phyloP scores from a whole-genome alignment of 2,888 invertebrate genomes.

The Elgonia sp. region DNA sequence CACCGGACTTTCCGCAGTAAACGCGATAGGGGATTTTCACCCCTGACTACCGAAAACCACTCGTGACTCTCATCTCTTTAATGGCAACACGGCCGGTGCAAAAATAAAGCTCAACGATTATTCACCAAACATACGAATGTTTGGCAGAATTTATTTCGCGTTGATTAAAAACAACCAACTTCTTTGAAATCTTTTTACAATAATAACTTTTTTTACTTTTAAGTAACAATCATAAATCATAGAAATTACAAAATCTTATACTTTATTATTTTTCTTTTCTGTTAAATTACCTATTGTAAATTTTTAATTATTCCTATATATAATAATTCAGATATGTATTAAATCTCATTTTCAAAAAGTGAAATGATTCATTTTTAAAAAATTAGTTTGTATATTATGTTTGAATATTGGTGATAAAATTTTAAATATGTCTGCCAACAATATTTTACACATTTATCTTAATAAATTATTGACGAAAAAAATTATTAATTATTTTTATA shows the following conservation, averaged over 20 bases:
- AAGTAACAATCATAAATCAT: background rate
- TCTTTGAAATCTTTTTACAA: slow-evolving; percentile 57
- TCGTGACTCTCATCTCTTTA: slow-evolving; percentile 79
- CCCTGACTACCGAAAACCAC: slow-evolving; percentile 72
- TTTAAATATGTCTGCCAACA: no score
- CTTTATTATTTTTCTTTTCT: slow-evolving; percentile 6
- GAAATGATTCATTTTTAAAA: no score
- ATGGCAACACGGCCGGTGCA: slow-evolving; percentile 74
- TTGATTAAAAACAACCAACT: slow-evolving; percentile 71
- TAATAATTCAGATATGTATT: no score
- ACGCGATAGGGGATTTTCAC: slow-evolving; percentile 71
- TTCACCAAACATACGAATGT: slow-evolving; percentile 71
- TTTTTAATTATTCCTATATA: no score
- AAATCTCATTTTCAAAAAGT: no score
- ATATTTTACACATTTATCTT: no score
- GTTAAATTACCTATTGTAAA: no score
- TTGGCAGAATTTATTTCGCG: slow-evolving; percentile 73
- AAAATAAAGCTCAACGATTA: slow-evolving; percentile 75
- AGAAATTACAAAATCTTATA: no score
- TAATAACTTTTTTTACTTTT: slow-evolving; percentile 7
- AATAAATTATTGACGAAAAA: no score
- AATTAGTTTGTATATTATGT: no score
- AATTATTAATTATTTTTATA: no score
- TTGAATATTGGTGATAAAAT: no score
- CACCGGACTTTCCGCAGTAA: slow-evolving; percentile 70